Percentiles rank a stretch among this genome's conserved stretches.
phyloP scores from a whole-genome alignment of 2,888 invertebrate genomes.

The Entomobrya multifasciata region DNA sequence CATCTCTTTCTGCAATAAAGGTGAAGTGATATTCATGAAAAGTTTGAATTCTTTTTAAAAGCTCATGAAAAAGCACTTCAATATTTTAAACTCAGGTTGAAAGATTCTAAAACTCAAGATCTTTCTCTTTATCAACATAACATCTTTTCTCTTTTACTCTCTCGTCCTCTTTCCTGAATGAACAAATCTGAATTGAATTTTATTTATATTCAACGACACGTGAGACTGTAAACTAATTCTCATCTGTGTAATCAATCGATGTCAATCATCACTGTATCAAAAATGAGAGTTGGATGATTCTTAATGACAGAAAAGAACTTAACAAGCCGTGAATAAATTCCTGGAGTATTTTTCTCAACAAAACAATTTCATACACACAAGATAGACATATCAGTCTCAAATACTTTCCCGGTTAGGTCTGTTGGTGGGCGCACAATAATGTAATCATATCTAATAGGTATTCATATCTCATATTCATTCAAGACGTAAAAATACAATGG shows the following conservation, averaged over 20 bases:
- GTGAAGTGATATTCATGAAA: too few species aligned
- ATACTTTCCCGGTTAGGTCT: constrained; percentile 8
- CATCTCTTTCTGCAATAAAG: too few species aligned
- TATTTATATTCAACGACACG: neutral
- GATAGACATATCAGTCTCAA: neutral
- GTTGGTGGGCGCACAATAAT: constrained; percentile 55
- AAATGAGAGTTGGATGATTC: neutral
- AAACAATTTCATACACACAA: constrained; percentile 35
- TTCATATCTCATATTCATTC: constrained; percentile 22
- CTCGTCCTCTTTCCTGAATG: too few species aligned
- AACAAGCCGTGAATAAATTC: constrained; percentile 61
- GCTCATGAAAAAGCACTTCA: too few species aligned
- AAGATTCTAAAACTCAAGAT: too few species aligned
- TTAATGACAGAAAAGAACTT: constrained; percentile 48
- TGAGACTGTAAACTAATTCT: too few species aligned
- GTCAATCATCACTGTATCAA: constrained; percentile 53
- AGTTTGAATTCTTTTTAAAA: too few species aligned
- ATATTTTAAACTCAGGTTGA: too few species aligned
- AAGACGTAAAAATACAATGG: constrained; percentile 18
- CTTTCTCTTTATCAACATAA: too few species aligned
- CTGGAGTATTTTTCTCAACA: constrained; percentile 54
- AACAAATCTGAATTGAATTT: too few species aligned
- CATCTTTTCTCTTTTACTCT: too few species aligned
- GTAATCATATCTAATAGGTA: constrained; percentile 36
- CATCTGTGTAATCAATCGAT: constrained; percentile 33